Conservation (phyloP, 2,888 invertebrate species). For the Phengaris arion region DNA sequence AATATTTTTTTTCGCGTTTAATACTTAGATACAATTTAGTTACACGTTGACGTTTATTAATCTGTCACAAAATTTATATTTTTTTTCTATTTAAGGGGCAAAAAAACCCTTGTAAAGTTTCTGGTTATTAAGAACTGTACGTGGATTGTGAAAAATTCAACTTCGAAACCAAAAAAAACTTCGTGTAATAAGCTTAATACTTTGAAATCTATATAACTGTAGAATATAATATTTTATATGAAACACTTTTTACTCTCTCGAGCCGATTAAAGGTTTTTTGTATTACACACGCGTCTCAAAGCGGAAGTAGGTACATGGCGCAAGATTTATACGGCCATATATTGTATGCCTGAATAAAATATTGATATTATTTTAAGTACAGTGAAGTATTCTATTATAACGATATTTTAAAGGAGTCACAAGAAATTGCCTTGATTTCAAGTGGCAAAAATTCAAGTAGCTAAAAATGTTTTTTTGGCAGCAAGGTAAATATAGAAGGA, state of each 20-base stretch:
- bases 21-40: no score
- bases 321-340: conserved; percentile 21
- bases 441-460: not conserved
- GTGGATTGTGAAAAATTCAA: not conserved
- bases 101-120: no score
- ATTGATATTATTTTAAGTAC: conserved; percentile 21
- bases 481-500: not conserved
- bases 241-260: not conserved
- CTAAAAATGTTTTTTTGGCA: not conserved
- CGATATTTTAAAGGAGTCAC: not conserved
- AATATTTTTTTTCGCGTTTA: no score
- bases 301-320: conserved; percentile 10
- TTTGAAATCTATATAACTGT: not conserved
- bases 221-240: conserved; percentile 14
- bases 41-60: no score
- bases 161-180: not conserved
- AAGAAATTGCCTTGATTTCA: not conserved
- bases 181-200: not conserved
- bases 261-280: conserved; percentile 20
- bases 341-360: conserved; percentile 22
- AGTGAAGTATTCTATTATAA: not conserved
- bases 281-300: conserved; percentile 21
- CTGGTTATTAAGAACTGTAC: no score
- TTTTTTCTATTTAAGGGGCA: no score
- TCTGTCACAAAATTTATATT: no score